A percentile compares a stretch with the other conserved stretches of the same genome.
Conservation (phyloP, 2,888 invertebrate species). For the Bembecia ichneumoniformis region DNA sequence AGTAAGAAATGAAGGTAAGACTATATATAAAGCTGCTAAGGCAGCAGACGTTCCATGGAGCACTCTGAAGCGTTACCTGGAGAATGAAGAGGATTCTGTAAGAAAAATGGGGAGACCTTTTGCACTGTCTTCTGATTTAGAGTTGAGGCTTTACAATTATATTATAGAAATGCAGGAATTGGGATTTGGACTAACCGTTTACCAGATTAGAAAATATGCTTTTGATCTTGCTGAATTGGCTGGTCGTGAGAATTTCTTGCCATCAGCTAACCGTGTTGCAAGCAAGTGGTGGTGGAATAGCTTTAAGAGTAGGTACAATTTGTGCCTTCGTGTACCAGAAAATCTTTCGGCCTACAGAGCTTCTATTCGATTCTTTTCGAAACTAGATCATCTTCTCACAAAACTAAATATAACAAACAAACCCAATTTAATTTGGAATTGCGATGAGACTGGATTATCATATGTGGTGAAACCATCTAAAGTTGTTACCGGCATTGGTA, state of each 20-base stretch:
- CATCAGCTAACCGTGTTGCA: not conserved
- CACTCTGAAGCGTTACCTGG: not conserved
- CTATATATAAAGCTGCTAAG: not conserved
- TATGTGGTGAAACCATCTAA: not conserved
- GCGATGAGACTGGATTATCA: not conserved
- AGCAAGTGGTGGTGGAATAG: not conserved
- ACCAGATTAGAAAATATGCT: conserved; percentile 1
- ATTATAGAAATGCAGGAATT: not conserved
- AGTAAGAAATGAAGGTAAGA: not conserved
- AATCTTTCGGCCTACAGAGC: not conserved
- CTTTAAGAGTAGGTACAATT: not conserved
- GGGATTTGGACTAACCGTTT: not conserved
- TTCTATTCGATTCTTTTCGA: not conserved
- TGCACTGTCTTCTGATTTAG: too few species aligned
- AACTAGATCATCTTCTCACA: not conserved
- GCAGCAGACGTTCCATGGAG: not conserved
- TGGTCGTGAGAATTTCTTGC: not conserved
- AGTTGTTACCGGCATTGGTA: not conserved
- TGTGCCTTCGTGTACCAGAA: conserved; percentile 1
- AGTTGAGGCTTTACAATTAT: too few species aligned
- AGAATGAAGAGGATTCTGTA: not conserved
- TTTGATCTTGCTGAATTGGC: not conserved
- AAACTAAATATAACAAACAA: not conserved
- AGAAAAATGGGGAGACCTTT: too few species aligned
- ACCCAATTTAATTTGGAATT: not conserved